Percentiles rank a stretch among this genome's conserved stretches.
Conservation (phyloP, 2,888 invertebrate genomes). For the Hetaerina titia region DNA sequence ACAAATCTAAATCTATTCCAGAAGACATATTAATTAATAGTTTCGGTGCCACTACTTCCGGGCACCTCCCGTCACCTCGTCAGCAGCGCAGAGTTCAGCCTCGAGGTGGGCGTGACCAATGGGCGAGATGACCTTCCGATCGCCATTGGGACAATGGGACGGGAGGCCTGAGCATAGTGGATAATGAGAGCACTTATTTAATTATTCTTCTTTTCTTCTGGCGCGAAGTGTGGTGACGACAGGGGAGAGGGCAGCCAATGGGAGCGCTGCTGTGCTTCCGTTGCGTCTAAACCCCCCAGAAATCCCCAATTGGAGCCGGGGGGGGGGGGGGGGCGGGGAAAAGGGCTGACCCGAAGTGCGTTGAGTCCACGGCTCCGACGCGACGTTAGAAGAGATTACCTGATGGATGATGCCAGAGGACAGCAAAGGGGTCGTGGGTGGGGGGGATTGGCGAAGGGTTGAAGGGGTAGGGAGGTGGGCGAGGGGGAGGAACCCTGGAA, state of each 20-base stretch:
- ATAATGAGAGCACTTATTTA: no score
- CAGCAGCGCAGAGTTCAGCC: background rate
- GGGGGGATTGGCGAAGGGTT: background rate
- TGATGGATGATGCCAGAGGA: constrained; percentile 1
- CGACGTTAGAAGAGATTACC: constrained; percentile 1
- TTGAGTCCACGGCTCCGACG: background rate
- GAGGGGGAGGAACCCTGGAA: background rate
- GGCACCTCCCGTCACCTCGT: background rate
- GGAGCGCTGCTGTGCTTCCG: background rate
- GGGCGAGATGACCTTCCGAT: no score
- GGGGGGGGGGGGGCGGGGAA: background rate
- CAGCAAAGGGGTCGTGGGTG: background rate
- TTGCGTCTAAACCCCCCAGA: no score
- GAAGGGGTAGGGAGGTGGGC: background rate
- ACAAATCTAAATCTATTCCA: background rate
- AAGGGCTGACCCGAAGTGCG: background rate
- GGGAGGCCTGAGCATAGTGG: no score
- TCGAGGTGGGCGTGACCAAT: background rate
- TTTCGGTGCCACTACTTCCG: background rate
- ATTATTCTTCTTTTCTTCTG: background rate
- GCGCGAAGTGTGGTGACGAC: background rate
- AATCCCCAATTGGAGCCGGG: background rate
- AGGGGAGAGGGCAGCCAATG: background rate
- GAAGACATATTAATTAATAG: background rate
- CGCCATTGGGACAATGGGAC: no score